phyloP scores from a whole-genome alignment of 2,888 invertebrate genomes.

The Callimorpha dominula region DNA sequence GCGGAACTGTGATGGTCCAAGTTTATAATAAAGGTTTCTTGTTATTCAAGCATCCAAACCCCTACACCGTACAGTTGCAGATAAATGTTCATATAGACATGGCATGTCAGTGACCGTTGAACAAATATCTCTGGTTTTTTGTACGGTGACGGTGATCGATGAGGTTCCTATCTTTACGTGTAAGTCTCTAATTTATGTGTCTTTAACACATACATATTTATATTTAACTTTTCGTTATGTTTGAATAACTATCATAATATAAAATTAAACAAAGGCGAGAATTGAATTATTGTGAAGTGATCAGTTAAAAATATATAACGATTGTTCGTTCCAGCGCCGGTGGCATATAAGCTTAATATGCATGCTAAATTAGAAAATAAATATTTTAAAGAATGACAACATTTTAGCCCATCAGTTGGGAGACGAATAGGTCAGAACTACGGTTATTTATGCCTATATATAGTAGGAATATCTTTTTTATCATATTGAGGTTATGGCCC shows the following conservation, averaged over 20 bases:
- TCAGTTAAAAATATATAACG: not conserved
- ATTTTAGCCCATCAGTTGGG: not conserved
- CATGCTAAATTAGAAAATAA: not conserved
- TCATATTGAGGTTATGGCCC: not conserved
- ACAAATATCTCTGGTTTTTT: conserved; percentile 29
- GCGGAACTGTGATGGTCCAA: not conserved
- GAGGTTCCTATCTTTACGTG: not conserved
- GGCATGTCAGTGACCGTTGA: conserved; percentile 47
- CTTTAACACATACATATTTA: too few species aligned
- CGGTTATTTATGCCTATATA: not conserved
- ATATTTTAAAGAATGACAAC: not conserved
- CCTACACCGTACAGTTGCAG: conserved; percentile 10
- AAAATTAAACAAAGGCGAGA: not conserved
- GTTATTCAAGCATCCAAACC: not conserved
- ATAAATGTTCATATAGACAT: conserved; percentile 19
- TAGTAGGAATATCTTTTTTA: not conserved
- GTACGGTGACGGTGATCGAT: conserved; percentile 13
- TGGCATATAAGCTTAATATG: not conserved
- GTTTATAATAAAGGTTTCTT: conserved; percentile 2
- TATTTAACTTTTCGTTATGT: not conserved
- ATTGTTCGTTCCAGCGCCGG: not conserved
- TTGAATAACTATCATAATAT: not conserved
- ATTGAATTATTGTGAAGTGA: not conserved
- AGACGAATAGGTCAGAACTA: not conserved
- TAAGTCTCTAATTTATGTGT: not conserved